Evolutionary conservation across 2,797 vertebrate genomes (phyloP).

Genomic region (Malurus splendens): DNA sequence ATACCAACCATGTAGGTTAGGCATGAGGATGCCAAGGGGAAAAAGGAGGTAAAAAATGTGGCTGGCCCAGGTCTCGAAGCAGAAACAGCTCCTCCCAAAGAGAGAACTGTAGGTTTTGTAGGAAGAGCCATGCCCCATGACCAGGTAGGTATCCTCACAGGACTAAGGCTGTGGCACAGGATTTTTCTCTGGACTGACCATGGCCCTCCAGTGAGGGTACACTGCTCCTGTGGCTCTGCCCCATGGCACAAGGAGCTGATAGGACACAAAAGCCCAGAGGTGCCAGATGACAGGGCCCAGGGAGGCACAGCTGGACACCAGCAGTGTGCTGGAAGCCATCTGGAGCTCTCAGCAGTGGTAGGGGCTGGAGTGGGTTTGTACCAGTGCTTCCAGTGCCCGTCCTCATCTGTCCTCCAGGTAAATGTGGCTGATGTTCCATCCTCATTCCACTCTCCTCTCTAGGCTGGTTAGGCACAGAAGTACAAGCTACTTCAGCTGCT

Average conservation of each 20-base stretch:
- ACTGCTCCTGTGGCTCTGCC: background rate
- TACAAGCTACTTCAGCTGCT: background rate
- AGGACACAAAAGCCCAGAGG: background rate
- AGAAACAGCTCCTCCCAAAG: background rate
- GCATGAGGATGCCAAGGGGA: background rate
- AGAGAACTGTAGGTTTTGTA: background rate
- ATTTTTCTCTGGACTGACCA: background rate
- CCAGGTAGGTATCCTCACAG: background rate
- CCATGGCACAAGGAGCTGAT: accelerated
- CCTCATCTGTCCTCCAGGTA: background rate
- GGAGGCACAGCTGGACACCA: background rate
- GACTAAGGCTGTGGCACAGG: background rate
- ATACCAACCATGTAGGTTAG: background rate
- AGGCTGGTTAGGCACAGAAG: background rate
- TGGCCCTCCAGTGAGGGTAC: background rate
- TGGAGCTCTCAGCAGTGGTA: background rate
- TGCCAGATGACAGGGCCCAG: background rate
- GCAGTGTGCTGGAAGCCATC: background rate
- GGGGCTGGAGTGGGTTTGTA: background rate
- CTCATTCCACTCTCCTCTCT: background rate
- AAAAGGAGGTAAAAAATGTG: background rate
- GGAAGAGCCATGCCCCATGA: background rate
- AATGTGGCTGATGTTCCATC: background rate
- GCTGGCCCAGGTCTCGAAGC: background rate
- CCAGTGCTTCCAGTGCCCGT: background rate